phyloP scores from a whole-genome alignment of 2,888 invertebrate genomes.

The Oscheius sp. region DNA sequence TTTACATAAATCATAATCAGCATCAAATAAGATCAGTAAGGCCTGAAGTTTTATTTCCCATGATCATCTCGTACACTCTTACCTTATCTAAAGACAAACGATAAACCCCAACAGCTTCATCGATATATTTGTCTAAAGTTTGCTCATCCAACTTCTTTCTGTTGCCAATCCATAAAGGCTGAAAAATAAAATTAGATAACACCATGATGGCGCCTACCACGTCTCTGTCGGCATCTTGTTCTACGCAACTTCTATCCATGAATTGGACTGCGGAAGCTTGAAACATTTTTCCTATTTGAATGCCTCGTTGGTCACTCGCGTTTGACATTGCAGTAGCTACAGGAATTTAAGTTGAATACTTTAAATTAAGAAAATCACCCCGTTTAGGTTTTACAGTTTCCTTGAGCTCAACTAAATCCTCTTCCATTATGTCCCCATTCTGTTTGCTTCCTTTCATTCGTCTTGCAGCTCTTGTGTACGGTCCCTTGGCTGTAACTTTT shows the following conservation, averaged over 20 bases:
- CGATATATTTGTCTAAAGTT: constrained; percentile 19
- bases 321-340: constrained; percentile 28
- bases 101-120: constrained; percentile 33
- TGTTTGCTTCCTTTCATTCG: constrained; percentile 6
- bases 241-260: background rate
- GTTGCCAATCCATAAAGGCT: too few species aligned
- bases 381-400: constrained; percentile 12
- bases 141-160: constrained; percentile 6
- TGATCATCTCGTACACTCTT: background rate
- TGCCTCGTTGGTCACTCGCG: constrained; percentile 12
- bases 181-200: background rate
- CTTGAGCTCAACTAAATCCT: constrained; percentile 13
- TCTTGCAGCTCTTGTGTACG: constrained; percentile 10
- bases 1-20: constrained; percentile 16
- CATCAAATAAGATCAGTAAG: constrained; percentile 14
- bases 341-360: background rate
- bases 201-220: background rate
- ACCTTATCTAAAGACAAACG: constrained; percentile 23
- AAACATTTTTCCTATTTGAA: constrained; percentile 15
- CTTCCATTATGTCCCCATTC: background rate
- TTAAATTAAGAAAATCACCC: too few species aligned
- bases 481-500: background rate
- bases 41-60: constrained; percentile 26
- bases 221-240: constrained; percentile 9
- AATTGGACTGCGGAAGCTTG: constrained; percentile 14